Conservation (phyloP, 2,797 vertebrate species). For the Pseudomugil gertrudae region DNA sequence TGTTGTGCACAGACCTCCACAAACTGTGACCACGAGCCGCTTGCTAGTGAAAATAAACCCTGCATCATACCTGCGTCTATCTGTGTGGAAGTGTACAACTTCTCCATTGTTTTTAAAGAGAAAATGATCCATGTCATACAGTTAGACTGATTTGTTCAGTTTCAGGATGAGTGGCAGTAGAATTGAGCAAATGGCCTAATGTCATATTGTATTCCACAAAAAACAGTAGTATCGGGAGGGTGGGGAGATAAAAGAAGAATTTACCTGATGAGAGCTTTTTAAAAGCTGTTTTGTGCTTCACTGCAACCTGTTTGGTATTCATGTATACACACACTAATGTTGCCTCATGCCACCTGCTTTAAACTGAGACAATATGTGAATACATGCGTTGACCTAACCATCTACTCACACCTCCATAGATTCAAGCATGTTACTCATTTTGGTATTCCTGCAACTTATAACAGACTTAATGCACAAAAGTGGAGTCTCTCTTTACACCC, state of each 20-base stretch:
- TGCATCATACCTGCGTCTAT: too few relatives aligned
- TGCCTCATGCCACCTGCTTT: constrained; percentile 3
- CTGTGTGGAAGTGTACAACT: too few relatives aligned
- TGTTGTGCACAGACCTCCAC: too few relatives aligned
- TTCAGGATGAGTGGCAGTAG: too few relatives aligned
- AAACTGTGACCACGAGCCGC: too few relatives aligned
- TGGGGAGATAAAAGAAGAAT: background rate
- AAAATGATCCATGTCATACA: too few relatives aligned
- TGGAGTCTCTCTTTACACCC: background rate
- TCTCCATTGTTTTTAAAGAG: too few relatives aligned
- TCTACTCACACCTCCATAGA: background rate
- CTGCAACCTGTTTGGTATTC: background rate
- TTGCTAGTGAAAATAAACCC: too few relatives aligned
- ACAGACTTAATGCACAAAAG: constrained; percentile 35
- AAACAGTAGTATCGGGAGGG: too few relatives aligned
- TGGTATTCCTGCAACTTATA: constrained; percentile 13
- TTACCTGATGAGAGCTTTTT: background rate
- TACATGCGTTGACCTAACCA: constrained; percentile 11
- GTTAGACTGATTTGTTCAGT: too few relatives aligned
- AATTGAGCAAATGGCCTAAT: too few relatives aligned
- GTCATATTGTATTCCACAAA: too few relatives aligned
- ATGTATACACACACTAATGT: constrained; percentile 4
- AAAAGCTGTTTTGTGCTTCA: background rate
- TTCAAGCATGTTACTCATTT: background rate
- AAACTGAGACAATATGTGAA: background rate